phyloP scores from a whole-genome alignment of 2,113 vertebrate genomes.

The Geococcyx californianus region DNA sequence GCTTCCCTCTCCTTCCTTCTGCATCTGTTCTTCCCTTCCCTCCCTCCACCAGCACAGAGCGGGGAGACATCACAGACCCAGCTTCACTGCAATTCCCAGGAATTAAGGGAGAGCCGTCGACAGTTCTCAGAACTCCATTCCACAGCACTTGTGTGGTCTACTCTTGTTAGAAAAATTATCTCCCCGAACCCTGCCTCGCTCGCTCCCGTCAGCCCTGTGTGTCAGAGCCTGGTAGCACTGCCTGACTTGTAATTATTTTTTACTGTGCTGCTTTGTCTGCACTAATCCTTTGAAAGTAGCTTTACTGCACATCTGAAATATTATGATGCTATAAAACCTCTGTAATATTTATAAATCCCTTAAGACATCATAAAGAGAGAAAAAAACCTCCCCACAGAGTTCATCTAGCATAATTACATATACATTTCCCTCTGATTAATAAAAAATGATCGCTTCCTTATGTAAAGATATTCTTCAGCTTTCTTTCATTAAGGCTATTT shows the following conservation, averaged over 20 bases:
- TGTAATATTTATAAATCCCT: conserved; percentile 84
- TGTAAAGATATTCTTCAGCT: conserved; percentile 67
- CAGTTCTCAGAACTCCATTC: conserved; percentile 23
- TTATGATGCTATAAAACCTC: conserved; percentile 78
- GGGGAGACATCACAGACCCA: not conserved
- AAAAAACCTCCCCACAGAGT: conserved; percentile 77
- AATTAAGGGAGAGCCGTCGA: not conserved
- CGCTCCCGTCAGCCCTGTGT: conserved; percentile 61
- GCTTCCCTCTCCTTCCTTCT: not conserved
- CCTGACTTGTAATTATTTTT: conserved; percentile 80
- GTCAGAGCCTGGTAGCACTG: conserved; percentile 61
- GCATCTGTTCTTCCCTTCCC: not conserved
- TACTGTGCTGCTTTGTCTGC: conserved; percentile 78
- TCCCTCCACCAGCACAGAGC: not conserved
- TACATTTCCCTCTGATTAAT: conserved; percentile 83
- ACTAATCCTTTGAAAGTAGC: conserved; percentile 83
- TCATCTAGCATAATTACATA: conserved; percentile 81
- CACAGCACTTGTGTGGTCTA: conserved; percentile 66
- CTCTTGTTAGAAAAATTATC: conserved; percentile 55
- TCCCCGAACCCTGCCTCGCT: conserved; percentile 53
- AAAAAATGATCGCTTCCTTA: conserved; percentile 80
- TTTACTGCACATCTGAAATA: conserved; percentile 75
- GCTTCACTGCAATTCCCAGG: conserved; percentile 4
- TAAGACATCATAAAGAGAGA: conserved; percentile 79
- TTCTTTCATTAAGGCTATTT: conserved; percentile 63